phyloP scores from a whole-genome alignment of 2,888 invertebrate genomes.

The Anaspis maculata region DNA sequence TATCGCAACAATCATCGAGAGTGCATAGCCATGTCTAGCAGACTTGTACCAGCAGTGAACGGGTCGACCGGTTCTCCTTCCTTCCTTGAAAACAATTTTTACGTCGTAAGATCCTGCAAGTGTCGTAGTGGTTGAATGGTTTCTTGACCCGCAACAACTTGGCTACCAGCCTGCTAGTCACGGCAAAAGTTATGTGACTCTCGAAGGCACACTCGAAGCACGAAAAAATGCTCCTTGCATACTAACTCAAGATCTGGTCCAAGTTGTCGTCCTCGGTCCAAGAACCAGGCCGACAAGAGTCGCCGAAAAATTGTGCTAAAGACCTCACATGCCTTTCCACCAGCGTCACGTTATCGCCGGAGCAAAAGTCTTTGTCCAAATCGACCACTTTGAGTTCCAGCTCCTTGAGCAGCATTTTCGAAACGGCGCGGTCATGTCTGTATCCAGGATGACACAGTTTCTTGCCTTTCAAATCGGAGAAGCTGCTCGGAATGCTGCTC shows the following conservation, averaged over 20 bases:
- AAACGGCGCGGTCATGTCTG: conserved; percentile 47
- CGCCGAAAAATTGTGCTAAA: conserved; percentile 55
- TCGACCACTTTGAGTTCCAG: conserved; percentile 44
- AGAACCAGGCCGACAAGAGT: conserved; percentile 64
- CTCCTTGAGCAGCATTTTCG: conserved; percentile 51
- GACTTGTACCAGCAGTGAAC: no score
- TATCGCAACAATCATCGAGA: no score
- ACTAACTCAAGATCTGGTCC: conserved; percentile 54
- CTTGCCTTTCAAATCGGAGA: conserved; percentile 43
- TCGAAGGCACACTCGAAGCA: neutral
- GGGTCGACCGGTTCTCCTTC: no score
- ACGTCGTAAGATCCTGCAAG: no score
- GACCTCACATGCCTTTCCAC: conserved; percentile 54
- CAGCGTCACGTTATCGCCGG: conserved; percentile 35
- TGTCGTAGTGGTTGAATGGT: no score
- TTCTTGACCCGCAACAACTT: no score
- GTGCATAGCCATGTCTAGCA: no score
- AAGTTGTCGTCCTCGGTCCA: conserved; percentile 52
- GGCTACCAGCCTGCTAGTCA: no score
- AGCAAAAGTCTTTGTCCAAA: conserved; percentile 20
- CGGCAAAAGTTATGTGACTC: no score
- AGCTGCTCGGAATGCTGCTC: conserved; percentile 42
- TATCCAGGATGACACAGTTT: conserved; percentile 62
- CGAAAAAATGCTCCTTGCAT: conserved; percentile 3
- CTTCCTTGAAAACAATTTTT: no score